Evolutionary conservation across 2,113 vertebrate species (phyloP), one percentile per base, ranked within the genome.

Genomic region (Proteles cristata): DNA sequence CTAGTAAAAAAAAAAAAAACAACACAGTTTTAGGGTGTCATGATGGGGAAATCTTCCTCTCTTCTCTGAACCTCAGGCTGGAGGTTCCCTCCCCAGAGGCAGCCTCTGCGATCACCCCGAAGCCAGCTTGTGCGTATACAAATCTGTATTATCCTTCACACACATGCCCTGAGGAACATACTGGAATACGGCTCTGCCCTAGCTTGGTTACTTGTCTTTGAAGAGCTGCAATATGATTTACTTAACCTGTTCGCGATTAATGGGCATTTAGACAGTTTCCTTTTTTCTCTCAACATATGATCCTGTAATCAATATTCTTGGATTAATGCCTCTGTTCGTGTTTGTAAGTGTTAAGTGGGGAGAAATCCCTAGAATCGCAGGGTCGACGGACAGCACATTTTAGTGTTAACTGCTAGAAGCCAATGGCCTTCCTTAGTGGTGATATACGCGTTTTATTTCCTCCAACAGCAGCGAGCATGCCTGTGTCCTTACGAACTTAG

Each of bases 151-250:
- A 12, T 16, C 48, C 45, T n/a, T 45, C 12, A 11, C 28, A 5
- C 23, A 10, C 26, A 8, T 0, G 7, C n/a, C 12, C 39, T 12
- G 55, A 26, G 31, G 19, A 16, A 26, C 17, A 5, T 2, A 5
- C 39, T 9, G 1, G 7, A 16, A 11, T 15, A 7, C 35, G 31
- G 28, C 39, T 53, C 48, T 4, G 0, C 39, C 7, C 35, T 35
- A 5, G 19, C 15, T 17, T 25, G 12, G 15, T 28, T 31, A 19
- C 35, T 63, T 87, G n/a, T 68, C 33, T 82, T 65, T 43, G 8
- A 19, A 50, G 7, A 58, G 53, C 63, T 43, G 26, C 19, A 43
- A 4, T 3, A 9, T 12, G 23, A n/a, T 63, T 28, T 43, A 65
- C 63, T 53, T 61, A 80, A 68, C 45, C 26, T 39, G 23, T 28